Evolutionary conservation across 2,888 invertebrate genomes (phyloP).

Genomic region (Chrysotoxum bicinctum): DNA sequence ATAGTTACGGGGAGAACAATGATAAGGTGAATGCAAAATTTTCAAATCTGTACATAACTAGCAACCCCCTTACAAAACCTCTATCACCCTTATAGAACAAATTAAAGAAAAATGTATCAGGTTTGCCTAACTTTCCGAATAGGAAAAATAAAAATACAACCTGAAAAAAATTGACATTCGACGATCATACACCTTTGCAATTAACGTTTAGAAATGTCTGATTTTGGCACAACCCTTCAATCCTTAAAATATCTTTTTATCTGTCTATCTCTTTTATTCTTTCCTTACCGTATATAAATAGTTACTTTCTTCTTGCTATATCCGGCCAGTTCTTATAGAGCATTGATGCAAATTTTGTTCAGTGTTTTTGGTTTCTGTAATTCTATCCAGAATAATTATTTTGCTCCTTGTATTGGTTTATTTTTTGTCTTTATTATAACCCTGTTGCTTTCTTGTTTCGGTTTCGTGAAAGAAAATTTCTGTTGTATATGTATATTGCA

Average conservation of each 20-base stretch:
- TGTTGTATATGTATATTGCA: slow-evolving; percentile 37
- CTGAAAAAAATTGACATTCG: slow-evolving; percentile 79
- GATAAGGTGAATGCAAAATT: slow-evolving; percentile 69
- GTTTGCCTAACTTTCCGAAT: slow-evolving; percentile 12
- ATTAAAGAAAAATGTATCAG: background rate
- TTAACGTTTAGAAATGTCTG: slow-evolving; percentile 22
- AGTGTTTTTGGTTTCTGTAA: slow-evolving; percentile 47
- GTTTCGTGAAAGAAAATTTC: slow-evolving; percentile 29
- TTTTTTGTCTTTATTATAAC: slow-evolving; percentile 51
- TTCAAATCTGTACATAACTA: slow-evolving; percentile 58
- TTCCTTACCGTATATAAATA: slow-evolving; percentile 11
- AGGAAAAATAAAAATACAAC: slow-evolving; percentile 1
- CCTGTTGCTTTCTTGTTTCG: slow-evolving; percentile 31
- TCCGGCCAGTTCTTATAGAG: slow-evolving; percentile 17
- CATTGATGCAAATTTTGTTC: slow-evolving; percentile 23
- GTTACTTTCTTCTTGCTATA: slow-evolving; percentile 11
- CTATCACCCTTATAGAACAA: background rate
- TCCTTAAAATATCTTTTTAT: slow-evolving; percentile 43
- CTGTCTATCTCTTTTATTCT: slow-evolving; percentile 23
- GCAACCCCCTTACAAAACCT: slow-evolving; percentile 16
- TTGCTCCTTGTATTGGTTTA: slow-evolving; percentile 45
- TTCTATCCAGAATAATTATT: slow-evolving; percentile 63
- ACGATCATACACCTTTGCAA: slow-evolving; percentile 64
- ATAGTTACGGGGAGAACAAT: slow-evolving; percentile 59
- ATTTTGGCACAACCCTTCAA: slow-evolving; percentile 40